Evolutionary conservation across 2,113 vertebrate genomes (phyloP).

Genomic region (Psophia crepitans): DNA sequence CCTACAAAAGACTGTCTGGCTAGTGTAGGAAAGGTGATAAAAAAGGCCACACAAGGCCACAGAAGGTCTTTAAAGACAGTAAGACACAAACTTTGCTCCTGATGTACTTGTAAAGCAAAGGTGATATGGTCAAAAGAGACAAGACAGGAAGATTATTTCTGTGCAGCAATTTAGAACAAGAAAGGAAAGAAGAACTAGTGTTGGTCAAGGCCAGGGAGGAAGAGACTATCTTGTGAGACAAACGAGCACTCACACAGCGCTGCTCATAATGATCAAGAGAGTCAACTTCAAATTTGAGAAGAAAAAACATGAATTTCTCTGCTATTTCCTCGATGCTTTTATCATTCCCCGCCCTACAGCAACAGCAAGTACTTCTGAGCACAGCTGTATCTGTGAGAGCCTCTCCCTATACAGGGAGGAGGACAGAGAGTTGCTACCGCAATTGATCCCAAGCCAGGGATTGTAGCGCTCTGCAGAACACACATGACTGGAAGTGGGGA

Average conservation of each 20-base stretch:
- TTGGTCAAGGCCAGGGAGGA: not conserved
- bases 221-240: not conserved
- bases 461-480: not conserved
- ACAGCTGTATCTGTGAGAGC: not conserved
- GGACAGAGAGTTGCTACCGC: not conserved
- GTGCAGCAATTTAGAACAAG: not conserved
- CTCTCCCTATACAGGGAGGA: not conserved
- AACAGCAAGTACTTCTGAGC: not conserved
- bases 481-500: not conserved
- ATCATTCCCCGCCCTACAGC: not conserved
- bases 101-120: not conserved
- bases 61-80: not conserved
- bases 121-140: not conserved
- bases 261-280: not conserved
- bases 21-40: not conserved
- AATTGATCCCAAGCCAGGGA: not conserved
- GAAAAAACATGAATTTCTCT: not conserved
- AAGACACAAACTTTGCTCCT: not conserved
- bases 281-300: not conserved
- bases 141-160: not conserved
- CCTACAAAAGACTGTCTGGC: not conserved
- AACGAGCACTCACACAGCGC: not conserved
- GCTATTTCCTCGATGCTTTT: not conserved
- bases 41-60: not conserved
- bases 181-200: not conserved